Percentiles rank a stretch among this genome's conserved stretches.
These are phyloP conservation scores for Stenchaetothrips biformis DNA, from an alignment of 2,888 invertebrate genomes.

Conservation along the genomic window DNA sequence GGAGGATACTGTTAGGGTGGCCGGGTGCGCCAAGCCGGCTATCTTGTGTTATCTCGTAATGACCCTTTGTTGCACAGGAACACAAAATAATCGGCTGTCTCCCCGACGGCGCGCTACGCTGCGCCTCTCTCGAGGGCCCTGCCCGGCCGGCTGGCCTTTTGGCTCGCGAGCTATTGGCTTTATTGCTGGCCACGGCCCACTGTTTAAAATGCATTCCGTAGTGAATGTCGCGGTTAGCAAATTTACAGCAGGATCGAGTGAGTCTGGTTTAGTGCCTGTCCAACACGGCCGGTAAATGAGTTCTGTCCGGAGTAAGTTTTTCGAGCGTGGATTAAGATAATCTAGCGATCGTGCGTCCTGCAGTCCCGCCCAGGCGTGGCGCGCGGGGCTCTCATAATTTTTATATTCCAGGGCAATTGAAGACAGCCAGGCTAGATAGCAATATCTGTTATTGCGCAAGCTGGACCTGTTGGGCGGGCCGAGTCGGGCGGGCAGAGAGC, in stretches of 20 bases:
- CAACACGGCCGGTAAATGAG: too few relatives aligned
- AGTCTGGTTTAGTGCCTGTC: too few relatives aligned
- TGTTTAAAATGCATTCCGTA: not conserved
- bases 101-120: not conserved
- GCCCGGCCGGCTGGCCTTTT: not conserved
- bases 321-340: too few relatives aligned
- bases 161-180: not conserved
- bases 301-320: too few relatives aligned
- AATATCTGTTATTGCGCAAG: not conserved
- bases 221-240: too few relatives aligned
- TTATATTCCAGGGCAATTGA: not conserved
- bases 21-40: not conserved
- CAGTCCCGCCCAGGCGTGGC: not conserved
- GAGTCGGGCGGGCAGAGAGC: too few relatives aligned
- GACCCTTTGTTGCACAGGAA: constrained; percentile 13
- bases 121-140: not conserved
- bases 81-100: constrained; percentile 19
- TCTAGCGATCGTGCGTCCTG: not conserved
- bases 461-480: not conserved
- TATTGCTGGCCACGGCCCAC: not conserved
- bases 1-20: too few relatives aligned
- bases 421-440: not conserved
- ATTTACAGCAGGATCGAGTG: too few relatives aligned
- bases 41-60: not conserved
- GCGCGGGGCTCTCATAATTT: not conserved